Evolutionary conservation across 2,797 vertebrate species (phyloP), one percentile per base, ranked within the genome.

Genomic region (Anabas testudineus): DNA sequence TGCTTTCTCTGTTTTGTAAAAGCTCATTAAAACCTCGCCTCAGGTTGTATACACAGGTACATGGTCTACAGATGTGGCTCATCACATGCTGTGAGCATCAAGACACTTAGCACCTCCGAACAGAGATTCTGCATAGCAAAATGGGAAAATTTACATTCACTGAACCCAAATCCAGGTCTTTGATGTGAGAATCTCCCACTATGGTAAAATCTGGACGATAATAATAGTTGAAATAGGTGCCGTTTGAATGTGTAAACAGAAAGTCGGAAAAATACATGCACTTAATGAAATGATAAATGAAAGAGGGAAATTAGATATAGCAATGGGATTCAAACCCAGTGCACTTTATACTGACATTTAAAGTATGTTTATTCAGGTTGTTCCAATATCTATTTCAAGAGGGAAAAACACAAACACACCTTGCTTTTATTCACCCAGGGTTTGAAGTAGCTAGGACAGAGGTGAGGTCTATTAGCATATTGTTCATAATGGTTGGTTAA

Each of bases 1-100:
- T 56, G 59, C 26, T 83, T 61, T 85, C 80, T 87, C 86, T 88
- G 85, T 84, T 88, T 85, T 79, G 46, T 84, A 84, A 93, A 91
- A 71, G 63, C 87, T 92, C 87, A 91, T 92, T 91, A 92, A 92
- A 91, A 88, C 78, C 60, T 79, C 0, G 78, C 90, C 84, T 84
- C 65, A 13, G 88, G 88, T 84, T 81, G 80, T 83, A 73, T 76
- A 71, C 63, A 78, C 85, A 88, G 84, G 81, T 90, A 85, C 72
- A 71, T 54, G 72, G 71, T 71, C 78, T 71, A 74, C 79, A 69
- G 75, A 80, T 79, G 69, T 64, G 82, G 46, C 66, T 85, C 76
- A 66, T 84, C 70, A 46, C 74, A 75, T 76, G 81, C 77, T 54
- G 78, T n/a, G 60, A 70, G 70, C 62, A 70, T 82, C 36, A 37